Percentiles rank a stretch among this genome's conserved stretches.
phyloP scores from a whole-genome alignment of 2,113 vertebrate genomes.

The Uria aalge region DNA sequence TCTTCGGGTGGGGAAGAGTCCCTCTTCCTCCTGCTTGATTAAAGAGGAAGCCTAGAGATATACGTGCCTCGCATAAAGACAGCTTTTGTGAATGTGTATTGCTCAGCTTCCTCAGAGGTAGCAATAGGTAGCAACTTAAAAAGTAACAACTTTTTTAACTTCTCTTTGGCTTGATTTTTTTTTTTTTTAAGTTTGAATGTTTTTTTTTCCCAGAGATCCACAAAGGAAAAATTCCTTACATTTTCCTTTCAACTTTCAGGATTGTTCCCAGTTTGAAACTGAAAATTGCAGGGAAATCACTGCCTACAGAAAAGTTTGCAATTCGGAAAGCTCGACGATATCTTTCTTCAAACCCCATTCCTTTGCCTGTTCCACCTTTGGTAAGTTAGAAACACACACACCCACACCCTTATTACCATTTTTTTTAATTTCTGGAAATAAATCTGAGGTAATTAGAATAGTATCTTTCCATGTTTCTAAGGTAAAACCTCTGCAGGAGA shows the following conservation, averaged over 20 bases:
- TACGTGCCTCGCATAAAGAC: background rate
- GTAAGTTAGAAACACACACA: slow-evolving; percentile 73
- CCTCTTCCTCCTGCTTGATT: slow-evolving; percentile 24
- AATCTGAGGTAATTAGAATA: background rate
- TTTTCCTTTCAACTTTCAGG: slow-evolving; percentile 72
- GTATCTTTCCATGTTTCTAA: slow-evolving; percentile 44
- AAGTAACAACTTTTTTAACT: background rate
- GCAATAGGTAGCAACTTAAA: background rate
- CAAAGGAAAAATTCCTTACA: background rate
- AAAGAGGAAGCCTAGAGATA: slow-evolving; percentile 1
- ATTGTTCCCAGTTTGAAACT: slow-evolving; percentile 91
- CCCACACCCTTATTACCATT: background rate
- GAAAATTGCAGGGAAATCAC: slow-evolving; percentile 98
- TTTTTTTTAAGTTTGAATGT: background rate
- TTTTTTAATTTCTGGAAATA: background rate
- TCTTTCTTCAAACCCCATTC: slow-evolving; percentile 80
- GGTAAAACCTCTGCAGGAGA: slow-evolving; percentile 58
- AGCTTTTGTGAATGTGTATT: background rate
- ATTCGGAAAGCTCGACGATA: slow-evolving; percentile 95
- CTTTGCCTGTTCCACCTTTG: slow-evolving; percentile 88
- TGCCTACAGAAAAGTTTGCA: slow-evolving; percentile 98
- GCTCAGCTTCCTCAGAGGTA: background rate
- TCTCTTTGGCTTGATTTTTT: background rate
- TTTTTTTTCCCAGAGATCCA: background rate
- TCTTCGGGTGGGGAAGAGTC: slow-evolving; percentile 1